Evolutionary conservation across 2,888 invertebrate genomes (phyloP).

Genomic region (Zelleria hepariella): DNA sequence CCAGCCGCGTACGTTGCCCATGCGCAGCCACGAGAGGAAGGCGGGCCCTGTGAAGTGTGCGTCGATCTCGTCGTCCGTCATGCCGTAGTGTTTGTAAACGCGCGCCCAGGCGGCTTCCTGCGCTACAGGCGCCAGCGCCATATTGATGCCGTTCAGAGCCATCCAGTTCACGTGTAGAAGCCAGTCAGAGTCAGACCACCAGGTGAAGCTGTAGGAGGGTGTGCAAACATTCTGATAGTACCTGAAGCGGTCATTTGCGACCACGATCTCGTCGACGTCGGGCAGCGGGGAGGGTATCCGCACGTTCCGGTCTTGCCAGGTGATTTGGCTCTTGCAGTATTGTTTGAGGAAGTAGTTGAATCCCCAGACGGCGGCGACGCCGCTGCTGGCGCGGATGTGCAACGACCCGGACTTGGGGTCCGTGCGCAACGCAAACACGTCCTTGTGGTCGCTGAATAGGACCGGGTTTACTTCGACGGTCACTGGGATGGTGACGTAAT

Average conservation of each 20-base stretch:
- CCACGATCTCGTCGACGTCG: slow-evolving; percentile 73
- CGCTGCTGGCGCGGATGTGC: slow-evolving; percentile 74
- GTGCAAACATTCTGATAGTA: slow-evolving; percentile 98
- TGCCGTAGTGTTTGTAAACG: slow-evolving; percentile 81
- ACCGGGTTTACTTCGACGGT: slow-evolving; percentile 36
- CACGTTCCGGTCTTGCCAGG: slow-evolving; percentile 86
- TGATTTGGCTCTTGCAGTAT: slow-evolving; percentile 84
- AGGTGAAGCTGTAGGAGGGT: slow-evolving; percentile 83
- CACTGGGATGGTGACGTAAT: slow-evolving; percentile 23
- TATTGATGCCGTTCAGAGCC: slow-evolving; percentile 93
- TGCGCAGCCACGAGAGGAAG: slow-evolving; percentile 94
- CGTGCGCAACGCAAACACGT: slow-evolving; percentile 41
- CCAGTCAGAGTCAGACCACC: slow-evolving; percentile 92
- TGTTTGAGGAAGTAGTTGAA: slow-evolving; percentile 90
- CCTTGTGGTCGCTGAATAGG: slow-evolving; percentile 45
- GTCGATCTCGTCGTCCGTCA: slow-evolving; percentile 82
- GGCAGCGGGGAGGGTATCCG: slow-evolving; percentile 66
- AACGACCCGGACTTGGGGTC: slow-evolving; percentile 22
- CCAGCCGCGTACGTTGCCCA: slow-evolving; percentile 96
- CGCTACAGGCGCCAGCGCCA: slow-evolving; percentile 88
- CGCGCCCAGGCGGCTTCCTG: slow-evolving; percentile 92
- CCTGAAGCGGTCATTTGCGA: slow-evolving; percentile 82
- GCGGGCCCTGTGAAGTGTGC: slow-evolving; percentile 92
- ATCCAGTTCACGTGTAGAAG: slow-evolving; percentile 94
- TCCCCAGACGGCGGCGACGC: slow-evolving; percentile 87